Percentiles rank a stretch among this genome's conserved stretches.
These are phyloP conservation scores for Onychorhynchus coronatus DNA, from an alignment of 2,113 vertebrate genomes.

Conservation along the genomic window DNA sequence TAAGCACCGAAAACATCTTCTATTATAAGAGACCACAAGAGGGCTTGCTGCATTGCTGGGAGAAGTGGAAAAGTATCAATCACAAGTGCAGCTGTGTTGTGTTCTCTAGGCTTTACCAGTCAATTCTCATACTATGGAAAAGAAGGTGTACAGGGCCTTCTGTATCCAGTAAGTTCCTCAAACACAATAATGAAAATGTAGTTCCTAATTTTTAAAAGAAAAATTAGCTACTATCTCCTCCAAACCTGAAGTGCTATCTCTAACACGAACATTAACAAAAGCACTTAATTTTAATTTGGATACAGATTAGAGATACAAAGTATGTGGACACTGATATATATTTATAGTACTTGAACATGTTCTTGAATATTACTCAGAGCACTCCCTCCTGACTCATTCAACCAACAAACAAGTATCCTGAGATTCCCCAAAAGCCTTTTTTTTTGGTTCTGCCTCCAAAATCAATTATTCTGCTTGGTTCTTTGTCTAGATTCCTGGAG, in stretches of 20 bases:
- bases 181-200: not conserved
- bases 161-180: not conserved
- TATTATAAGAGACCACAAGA: not conserved
- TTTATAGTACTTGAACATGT: not conserved
- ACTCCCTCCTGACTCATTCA: not conserved
- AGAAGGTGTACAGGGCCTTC: not conserved
- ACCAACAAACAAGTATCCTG: not conserved
- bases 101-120: not conserved
- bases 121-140: not conserved
- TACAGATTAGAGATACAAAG: not conserved
- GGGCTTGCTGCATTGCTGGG: fast-evolving
- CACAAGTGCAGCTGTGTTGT: not conserved
- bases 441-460: not conserved
- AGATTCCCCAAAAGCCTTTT: not conserved
- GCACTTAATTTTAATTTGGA: not conserved
- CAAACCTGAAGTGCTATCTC: not conserved
- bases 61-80: not conserved
- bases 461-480: not conserved
- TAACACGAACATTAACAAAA: not conserved
- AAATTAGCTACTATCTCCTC: not conserved
- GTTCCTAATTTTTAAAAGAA: not conserved
- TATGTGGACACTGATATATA: not conserved
- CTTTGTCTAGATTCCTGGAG: not conserved
- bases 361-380: not conserved
- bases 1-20: not conserved